These are phyloP conservation scores for Drosophila pachea DNA, from an alignment of 1,140 invertebrate species.

Conservation along the genomic window DNA sequence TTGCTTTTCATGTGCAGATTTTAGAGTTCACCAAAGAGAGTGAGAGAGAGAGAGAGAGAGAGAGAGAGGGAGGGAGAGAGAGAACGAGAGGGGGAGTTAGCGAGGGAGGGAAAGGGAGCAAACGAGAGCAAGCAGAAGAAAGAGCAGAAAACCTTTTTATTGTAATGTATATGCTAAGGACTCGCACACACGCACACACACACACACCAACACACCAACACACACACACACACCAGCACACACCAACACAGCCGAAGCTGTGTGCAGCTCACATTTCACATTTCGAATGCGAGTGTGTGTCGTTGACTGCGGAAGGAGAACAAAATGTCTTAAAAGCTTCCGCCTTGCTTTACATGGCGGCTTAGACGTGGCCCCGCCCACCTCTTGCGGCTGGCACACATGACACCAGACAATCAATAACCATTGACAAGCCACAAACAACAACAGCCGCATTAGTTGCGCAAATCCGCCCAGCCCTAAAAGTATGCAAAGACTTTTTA, in stretches of 20 bases:
- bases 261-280: slow-evolving; percentile 59
- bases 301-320: neutral
- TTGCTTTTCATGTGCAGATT: slow-evolving; percentile 51
- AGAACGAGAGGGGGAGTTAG: no score
- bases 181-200: no score
- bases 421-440: slow-evolving; percentile 70
- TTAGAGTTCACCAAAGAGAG: slow-evolving; percentile 22
- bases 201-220: no score
- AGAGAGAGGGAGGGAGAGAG: no score
- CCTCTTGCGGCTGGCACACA: slow-evolving; percentile 31
- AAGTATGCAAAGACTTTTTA: slow-evolving; percentile 55
- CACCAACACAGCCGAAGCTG: no score
- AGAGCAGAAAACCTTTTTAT: slow-evolving; percentile 47
- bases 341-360: slow-evolving; percentile 47
- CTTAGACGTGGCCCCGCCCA: slow-evolving; percentile 20
- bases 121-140: slow-evolving; percentile 1
- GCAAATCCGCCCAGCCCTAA: slow-evolving; percentile 51
- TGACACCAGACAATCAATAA: slow-evolving; percentile 74
- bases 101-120: no score
- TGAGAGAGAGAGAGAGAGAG: no score
- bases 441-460: slow-evolving; percentile 59
- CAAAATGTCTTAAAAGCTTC: slow-evolving; percentile 68
- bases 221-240: slow-evolving; percentile 8
- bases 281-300: neutral
- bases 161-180: slow-evolving; percentile 34